phyloP scores from a whole-genome alignment of 2,797 vertebrate species.

The Pelodytes ibericus region DNA sequence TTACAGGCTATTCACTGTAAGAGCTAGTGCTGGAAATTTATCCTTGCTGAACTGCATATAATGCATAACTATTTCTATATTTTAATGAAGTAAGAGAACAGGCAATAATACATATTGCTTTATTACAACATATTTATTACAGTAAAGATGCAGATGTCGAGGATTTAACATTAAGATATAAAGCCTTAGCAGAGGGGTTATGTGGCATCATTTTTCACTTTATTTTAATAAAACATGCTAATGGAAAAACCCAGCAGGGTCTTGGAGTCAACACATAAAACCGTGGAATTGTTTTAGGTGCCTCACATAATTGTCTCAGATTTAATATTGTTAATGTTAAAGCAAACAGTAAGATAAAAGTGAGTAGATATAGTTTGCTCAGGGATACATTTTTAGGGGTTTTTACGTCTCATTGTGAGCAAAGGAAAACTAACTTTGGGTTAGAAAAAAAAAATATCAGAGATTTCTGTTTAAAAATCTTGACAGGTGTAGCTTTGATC shows the following conservation, averaged over 20 bases:
- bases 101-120: constrained; percentile 37
- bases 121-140: constrained; percentile 47
- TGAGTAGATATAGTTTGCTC: too few relatives aligned
- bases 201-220: constrained; percentile 42
- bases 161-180: constrained; percentile 39
- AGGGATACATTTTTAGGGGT: too few relatives aligned
- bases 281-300: not conserved
- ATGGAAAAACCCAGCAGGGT: constrained; percentile 20
- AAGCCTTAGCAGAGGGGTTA: constrained; percentile 31
- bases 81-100: constrained; percentile 21
- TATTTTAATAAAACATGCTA: constrained; percentile 34
- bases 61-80: constrained; percentile 16
- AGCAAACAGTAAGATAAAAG: not conserved
- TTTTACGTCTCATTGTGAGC: too few relatives aligned
- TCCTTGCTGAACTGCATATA: constrained; percentile 3
- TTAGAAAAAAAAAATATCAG: too few relatives aligned
- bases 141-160: constrained; percentile 42
- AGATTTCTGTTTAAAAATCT: too few relatives aligned
- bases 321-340: constrained; percentile 27
- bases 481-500: too few relatives aligned
- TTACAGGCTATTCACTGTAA: constrained; percentile 23
- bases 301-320: constrained; percentile 15
- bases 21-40: constrained; percentile 15
- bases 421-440: too few relatives aligned
- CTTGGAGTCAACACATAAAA: not conserved